Evolutionary conservation across 2,113 vertebrate species (phyloP), one percentile per base, ranked within the genome.

Genomic region (Morphnarchus princeps): DNA sequence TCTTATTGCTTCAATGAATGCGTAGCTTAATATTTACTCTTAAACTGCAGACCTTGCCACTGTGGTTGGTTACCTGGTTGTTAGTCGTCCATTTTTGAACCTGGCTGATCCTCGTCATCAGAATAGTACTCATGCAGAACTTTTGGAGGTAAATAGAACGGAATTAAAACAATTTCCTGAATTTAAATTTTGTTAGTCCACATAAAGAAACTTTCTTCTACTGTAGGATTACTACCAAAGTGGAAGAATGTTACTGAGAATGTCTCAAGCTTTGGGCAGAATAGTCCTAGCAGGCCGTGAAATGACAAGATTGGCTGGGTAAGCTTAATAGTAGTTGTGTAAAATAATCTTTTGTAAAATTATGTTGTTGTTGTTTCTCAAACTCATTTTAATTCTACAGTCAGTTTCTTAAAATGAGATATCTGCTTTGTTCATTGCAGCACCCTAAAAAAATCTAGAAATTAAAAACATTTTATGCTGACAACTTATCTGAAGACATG

Each of bases 151-250:
- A 97, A 98, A 90, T 76, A 73, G 12, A 67, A 54, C 13, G 43
- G 29, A 92, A 81, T 34, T 89, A 47, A 63, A 87, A 52, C 31
- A 61, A 5, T 59, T 49, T 66, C 16, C 34, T 34, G 9, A 49
- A 61, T 42, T 72, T 67, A 62, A 38, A 28, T 82, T 59, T 69
- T 82, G 7, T 50, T 90, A 69, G 24, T 90, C 50, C 63, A 52
- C 6, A 5, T 86, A 83, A 74, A 28, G 90, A 95, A 91, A 78
- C 42, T 80, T 91, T 59, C 21, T 78, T 88, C 80, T 96, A 3
- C 85, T 96, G 69, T 90, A 99, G 99, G 99, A 99, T 98, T 99
- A 99, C 96, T 99, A 99, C 97, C 99, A 99, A 98, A 99, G 99
- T 89, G 99, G 99, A 85, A 98, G 99, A 93, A 99, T 99, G 99